A percentile compares a stretch with the other conserved stretches of the same genome.
phyloP scores from a whole-genome alignment of 2,113 vertebrate species.

The Gobio gobio region DNA sequence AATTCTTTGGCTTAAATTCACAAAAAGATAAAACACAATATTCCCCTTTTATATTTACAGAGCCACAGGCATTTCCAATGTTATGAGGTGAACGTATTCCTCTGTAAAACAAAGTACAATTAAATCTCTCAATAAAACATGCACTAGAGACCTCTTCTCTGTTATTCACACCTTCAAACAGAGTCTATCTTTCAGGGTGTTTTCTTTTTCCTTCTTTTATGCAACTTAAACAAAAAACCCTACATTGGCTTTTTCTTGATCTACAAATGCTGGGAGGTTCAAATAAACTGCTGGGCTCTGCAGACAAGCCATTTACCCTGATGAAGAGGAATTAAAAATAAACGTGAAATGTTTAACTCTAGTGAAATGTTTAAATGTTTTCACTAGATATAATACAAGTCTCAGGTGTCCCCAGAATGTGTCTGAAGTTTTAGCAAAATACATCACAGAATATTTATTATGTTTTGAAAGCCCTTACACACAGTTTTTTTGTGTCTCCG shows the following conservation, averaged over 20 bases:
- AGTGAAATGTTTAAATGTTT: slow-evolving; percentile 1
- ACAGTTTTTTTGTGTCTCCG: no score
- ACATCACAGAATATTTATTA: no score
- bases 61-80: slow-evolving; percentile 22
- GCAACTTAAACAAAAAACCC: background rate
- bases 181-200: background rate
- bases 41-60: slow-evolving; percentile 3
- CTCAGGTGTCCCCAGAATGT: no score
- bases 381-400: no score
- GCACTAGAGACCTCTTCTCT: background rate
- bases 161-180: slow-evolving; percentile 4
- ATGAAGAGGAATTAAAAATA: slow-evolving; percentile 1
- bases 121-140: slow-evolving; percentile 28
- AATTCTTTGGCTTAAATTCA: slow-evolving; percentile 4
- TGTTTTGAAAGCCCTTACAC: no score
- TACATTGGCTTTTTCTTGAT: background rate
- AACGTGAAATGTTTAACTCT: slow-evolving; percentile 9
- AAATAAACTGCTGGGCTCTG: background rate
- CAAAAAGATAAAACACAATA: background rate
- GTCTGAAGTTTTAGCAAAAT: no score
- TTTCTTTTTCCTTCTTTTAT: slow-evolving; percentile 1
- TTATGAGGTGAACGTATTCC: slow-evolving; percentile 37
- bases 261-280: background rate
- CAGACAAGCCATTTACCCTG: background rate
- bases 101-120: slow-evolving; percentile 32